A percentile compares a stretch with the other conserved stretches of the same genome.
phyloP scores from a whole-genome alignment of 2,888 invertebrate genomes.

The Ptychoptera albimana region DNA sequence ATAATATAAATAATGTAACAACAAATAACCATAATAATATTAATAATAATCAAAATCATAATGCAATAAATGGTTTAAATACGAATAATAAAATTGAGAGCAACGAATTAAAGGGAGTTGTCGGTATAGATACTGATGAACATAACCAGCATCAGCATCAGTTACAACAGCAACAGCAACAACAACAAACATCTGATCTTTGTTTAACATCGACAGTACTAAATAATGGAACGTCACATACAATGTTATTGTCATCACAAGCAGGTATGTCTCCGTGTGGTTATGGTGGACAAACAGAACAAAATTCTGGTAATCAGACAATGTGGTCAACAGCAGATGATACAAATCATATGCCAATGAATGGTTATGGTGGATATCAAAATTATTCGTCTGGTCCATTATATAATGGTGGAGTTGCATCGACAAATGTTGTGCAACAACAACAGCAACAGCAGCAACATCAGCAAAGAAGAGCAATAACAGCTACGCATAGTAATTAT shows the following conservation, averaged over 20 bases:
- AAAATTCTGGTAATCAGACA: slow-evolving; percentile 1
- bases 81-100: no score
- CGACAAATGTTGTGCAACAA: slow-evolving; percentile 3
- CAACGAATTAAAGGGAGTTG: no score
- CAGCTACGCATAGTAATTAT: slow-evolving; percentile 10
- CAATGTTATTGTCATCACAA: slow-evolving; percentile 1
- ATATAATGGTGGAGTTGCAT: slow-evolving; percentile 8
- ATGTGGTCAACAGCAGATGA: slow-evolving; percentile 13
- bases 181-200: slow-evolving; percentile 1
- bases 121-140: no score
- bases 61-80: no score
- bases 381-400: slow-evolving; percentile 12
- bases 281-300: background rate
- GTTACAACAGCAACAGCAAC: slow-evolving; percentile 3
- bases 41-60: no score
- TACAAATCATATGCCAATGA: slow-evolving; percentile 10
- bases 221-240: background rate
- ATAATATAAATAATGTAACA: no score
- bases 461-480: slow-evolving; percentile 12
- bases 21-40: no score
- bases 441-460: slow-evolving; percentile 3
- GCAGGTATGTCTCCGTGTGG: background rate
- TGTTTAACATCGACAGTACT: no score
- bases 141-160: no score
- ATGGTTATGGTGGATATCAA: slow-evolving; percentile 12